These are phyloP conservation scores for Macrobrachium rosenbergii DNA, from an alignment of 1,140 invertebrate genomes.

Conservation along the genomic window DNA sequence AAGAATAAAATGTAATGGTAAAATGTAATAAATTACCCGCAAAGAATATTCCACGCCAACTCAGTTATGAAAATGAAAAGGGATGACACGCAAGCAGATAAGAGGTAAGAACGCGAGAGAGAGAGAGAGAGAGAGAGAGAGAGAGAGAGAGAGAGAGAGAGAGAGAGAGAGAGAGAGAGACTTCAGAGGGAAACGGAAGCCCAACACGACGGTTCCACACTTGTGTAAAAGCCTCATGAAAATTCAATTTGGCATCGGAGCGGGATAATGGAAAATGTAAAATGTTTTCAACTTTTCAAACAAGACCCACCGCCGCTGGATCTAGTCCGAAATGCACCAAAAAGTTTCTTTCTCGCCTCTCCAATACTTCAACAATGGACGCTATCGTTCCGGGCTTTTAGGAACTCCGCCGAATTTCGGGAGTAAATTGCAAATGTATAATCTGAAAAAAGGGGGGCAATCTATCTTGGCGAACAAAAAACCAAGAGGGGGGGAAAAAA, in stretches of 20 bases:
- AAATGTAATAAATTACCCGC: background rate
- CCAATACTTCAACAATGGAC: background rate
- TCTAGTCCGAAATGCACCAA: constrained; percentile 34
- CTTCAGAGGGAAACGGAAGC: constrained; percentile 13
- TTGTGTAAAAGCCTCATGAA: constrained; percentile 63
- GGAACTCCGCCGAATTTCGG: background rate
- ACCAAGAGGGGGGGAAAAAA: no score
- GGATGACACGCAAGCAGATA: no score
- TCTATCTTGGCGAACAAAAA: background rate
- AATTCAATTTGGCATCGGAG: constrained; percentile 61
- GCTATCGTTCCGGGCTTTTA: background rate
- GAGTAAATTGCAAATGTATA: background rate
- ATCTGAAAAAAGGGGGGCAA: background rate
- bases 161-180: background rate
- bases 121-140: background rate
- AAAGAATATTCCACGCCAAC: background rate
- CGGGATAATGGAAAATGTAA: constrained; percentile 62
- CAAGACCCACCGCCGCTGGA: constrained; percentile 55
- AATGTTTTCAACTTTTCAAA: constrained; percentile 64
- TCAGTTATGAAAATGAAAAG: background rate
- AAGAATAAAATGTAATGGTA: background rate
- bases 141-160: background rate
- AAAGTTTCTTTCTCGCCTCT: constrained; percentile 3
- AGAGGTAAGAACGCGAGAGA: background rate
- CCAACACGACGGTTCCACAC: constrained; percentile 49